Percentiles rank a stretch among this genome's conserved stretches.
These are phyloP conservation scores for Prosopocoilus inquinatus DNA, from an alignment of 2,888 invertebrate genomes.

Conservation along the genomic window DNA sequence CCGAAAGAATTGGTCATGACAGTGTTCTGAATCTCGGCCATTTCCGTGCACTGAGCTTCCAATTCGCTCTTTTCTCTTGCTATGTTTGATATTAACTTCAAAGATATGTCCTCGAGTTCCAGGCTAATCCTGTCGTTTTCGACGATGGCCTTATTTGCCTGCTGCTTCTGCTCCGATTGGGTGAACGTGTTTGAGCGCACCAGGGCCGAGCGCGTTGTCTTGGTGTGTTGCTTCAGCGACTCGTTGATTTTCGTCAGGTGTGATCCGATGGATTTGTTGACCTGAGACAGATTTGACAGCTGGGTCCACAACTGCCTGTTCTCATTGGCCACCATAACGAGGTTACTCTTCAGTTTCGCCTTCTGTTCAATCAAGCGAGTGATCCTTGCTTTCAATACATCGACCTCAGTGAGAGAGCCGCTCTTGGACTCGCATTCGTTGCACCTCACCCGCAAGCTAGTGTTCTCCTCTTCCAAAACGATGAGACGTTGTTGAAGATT, in stretches of 20 bases:
- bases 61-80: slow-evolving; percentile 68
- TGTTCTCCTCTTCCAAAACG: slow-evolving; percentile 73
- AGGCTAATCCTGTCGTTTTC: slow-evolving; percentile 57
- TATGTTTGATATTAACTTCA: slow-evolving; percentile 68
- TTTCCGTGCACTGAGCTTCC: slow-evolving; percentile 67
- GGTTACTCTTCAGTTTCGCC: slow-evolving; percentile 71
- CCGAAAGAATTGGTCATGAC: slow-evolving; percentile 10
- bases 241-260: slow-evolving; percentile 56
- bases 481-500: slow-evolving; percentile 70
- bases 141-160: slow-evolving; percentile 52
- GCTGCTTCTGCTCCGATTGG: slow-evolving; percentile 62
- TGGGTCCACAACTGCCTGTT: slow-evolving; percentile 78
- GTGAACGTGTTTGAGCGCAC: slow-evolving; percentile 66
- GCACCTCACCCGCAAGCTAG: slow-evolving; percentile 56
- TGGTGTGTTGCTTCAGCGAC: slow-evolving; percentile 51
- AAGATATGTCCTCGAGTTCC: slow-evolving; percentile 75
- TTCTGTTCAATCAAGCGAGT: slow-evolving; percentile 73
- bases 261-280: slow-evolving; percentile 55
- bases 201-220: slow-evolving; percentile 45
- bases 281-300: slow-evolving; percentile 63
- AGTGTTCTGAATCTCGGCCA: slow-evolving; percentile 60
- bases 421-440: slow-evolving; percentile 30
- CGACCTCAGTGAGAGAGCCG: slow-evolving; percentile 47
- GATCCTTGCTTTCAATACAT: slow-evolving; percentile 60
- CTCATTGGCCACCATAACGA: slow-evolving; percentile 78